Base-by-base conservation (phyloP, 2,113 vertebrate genomes). In the Nothoprocta perdicaria region DNA sequence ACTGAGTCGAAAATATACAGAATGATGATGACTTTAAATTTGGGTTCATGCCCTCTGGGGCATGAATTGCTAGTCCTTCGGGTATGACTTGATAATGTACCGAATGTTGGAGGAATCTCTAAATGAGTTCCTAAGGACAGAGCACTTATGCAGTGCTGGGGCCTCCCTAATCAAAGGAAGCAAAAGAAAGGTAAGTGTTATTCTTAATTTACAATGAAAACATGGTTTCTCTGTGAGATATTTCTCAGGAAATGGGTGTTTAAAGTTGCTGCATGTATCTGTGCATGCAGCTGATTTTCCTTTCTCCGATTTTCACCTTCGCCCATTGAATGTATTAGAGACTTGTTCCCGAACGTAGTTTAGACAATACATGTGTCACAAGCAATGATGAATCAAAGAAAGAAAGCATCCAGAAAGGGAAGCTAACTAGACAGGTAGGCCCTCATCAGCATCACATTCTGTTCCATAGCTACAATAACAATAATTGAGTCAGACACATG, bases 401-500 rank as follows among this genome's bases (percentile, higher is more conserved):
- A 92, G 91, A 61, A 96, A 96, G 93, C 91, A 95, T 78, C 82
- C 90, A 88, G 92, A 95, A 94, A 96, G 73, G 86, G 60, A 93
- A 95, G 92, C 84, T 94, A 97, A 95, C 95, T 93, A 96, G 97
- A 96, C 95, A 97, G 96, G 94, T 89, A 95, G 88, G 72, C 84
- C 90, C 94, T 96, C 91, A 95, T 97, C 95, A 96, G 75, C 89
- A 96, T 94, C 93, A 90, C 92, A 86, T 86, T 81, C 84, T 93
- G n/a, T 23, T 73, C 80, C 66, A 2, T 55, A 84, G 85, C 78
- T 93, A 87, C 88, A 53, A 71, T 78, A 95, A 89, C 93, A 93
- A 29, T 97, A 97, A 97, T 96, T 95, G 95, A 95, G 76, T 72
- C 84, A 97, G 97, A 97, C 97, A 97, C 93, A 65, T 86, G 86